Evolutionary conservation across 2,113 vertebrate genomes (phyloP).

Genomic region (Petromus typicus): DNA sequence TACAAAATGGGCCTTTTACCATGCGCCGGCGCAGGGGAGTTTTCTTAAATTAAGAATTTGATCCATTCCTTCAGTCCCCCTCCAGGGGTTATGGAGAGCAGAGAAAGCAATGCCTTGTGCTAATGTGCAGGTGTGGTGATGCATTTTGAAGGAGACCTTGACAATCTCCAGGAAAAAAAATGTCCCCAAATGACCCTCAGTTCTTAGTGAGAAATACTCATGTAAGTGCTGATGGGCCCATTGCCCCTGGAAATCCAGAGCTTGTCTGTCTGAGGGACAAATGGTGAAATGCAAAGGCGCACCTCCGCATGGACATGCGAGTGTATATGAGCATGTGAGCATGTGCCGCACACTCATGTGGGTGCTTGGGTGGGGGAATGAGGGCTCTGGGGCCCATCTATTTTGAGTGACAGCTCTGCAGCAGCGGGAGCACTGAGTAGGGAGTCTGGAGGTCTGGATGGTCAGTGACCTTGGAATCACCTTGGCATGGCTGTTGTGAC

Average conservation of each 20-base stretch:
- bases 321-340: background rate
- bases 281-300: background rate
- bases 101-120: conserved; percentile 64
- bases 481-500: background rate
- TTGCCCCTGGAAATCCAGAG: background rate
- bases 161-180: conserved; percentile 61
- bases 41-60: conserved; percentile 79
- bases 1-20: background rate
- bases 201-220: conserved; percentile 64
- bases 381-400: too few species aligned
- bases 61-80: conserved; percentile 71
- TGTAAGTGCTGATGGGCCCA: background rate
- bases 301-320: background rate
- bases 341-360: background rate
- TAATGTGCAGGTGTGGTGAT: conserved; percentile 68
- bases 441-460: background rate
- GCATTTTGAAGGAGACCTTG: conserved; percentile 76
- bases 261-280: background rate
- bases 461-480: background rate
- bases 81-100: conserved; percentile 73
- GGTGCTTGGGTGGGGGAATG: background rate
- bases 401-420: background rate
- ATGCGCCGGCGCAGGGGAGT: background rate
- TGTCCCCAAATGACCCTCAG: conserved; percentile 58
- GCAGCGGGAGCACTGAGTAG: background rate